Conservation (phyloP, 2,888 invertebrate genomes). For the Lasioglossum figueresi region DNA sequence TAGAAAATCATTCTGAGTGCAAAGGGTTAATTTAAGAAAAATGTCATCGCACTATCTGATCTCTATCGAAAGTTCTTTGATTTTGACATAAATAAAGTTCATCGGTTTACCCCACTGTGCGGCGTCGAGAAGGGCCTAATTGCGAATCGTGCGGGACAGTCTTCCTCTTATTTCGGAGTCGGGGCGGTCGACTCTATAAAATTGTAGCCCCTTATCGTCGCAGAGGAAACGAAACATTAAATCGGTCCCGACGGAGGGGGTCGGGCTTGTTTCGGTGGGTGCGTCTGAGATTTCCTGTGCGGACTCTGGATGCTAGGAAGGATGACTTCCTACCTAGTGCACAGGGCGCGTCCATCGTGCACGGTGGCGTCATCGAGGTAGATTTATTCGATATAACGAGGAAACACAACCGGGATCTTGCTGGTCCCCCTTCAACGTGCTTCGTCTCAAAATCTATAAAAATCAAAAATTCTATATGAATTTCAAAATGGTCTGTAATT, state of each 20-base stretch:
- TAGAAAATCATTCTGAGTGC: too few relatives aligned
- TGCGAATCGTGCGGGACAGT: slow-evolving; percentile 28
- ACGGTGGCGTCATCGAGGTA: slow-evolving; percentile 58
- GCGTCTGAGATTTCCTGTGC: slow-evolving; percentile 83
- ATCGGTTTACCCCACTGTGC: not conserved
- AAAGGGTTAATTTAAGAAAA: too few relatives aligned
- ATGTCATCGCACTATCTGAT: too few relatives aligned
- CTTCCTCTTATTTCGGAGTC: not conserved
- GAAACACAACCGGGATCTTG: slow-evolving; percentile 37
- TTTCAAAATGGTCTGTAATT: not conserved
- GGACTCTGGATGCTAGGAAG: slow-evolving; percentile 78
- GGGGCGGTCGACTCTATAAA: slow-evolving; percentile 72
- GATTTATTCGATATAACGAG: slow-evolving; percentile 63
- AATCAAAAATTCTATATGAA: not conserved
- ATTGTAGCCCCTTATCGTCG: slow-evolving; percentile 80
- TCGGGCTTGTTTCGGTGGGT: slow-evolving; percentile 82
- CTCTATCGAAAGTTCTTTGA: too few relatives aligned
- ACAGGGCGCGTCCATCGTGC: slow-evolving; percentile 69
- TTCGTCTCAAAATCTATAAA: not conserved
- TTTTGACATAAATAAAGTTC: too few relatives aligned
- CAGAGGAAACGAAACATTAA: slow-evolving; percentile 83
- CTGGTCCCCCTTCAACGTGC: not conserved
- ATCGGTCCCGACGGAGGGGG: slow-evolving; percentile 80
- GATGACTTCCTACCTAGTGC: slow-evolving; percentile 75
- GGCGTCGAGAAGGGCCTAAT: slow-evolving; percentile 54